Percentiles rank a stretch among this genome's conserved stretches.
Conservation (phyloP, 1,140 invertebrate genomes). For the Drosophila arawakana region DNA sequence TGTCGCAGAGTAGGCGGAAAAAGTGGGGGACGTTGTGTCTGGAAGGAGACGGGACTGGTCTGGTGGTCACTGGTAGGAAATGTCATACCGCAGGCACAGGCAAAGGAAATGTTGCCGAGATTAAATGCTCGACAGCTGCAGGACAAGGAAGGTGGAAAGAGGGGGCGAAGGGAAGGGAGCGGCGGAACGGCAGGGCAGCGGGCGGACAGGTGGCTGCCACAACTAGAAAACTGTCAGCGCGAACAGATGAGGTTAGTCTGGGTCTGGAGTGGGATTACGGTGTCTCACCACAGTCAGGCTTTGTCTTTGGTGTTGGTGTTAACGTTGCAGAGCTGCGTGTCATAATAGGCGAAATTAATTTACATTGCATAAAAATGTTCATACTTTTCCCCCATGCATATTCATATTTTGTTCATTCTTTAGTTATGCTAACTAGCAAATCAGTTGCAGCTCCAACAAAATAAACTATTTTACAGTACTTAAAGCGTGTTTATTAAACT, state of each 20-base stretch:
- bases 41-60: not conserved
- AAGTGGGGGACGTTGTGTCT: not conserved
- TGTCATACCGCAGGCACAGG: slow-evolving; percentile 67
- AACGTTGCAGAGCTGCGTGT: slow-evolving; percentile 36
- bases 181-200: no score
- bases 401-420: not conserved
- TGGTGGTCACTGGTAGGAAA: slow-evolving; percentile 63
- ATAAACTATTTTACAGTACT: not conserved
- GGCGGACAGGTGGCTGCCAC: not conserved
- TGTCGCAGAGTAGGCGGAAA: slow-evolving; percentile 24
- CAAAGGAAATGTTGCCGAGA: slow-evolving; percentile 76
- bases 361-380: slow-evolving; percentile 56
- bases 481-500: slow-evolving; percentile 9
- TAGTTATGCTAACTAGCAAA: slow-evolving; percentile 52
- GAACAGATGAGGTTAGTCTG: slow-evolving; percentile 51
- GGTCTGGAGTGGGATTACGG: slow-evolving; percentile 66
- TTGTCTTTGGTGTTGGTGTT: slow-evolving; percentile 57
- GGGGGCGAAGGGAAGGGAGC: not conserved
- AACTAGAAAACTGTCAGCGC: slow-evolving; percentile 35
- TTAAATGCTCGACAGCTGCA: slow-evolving; percentile 66
- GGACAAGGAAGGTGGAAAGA: slow-evolving; percentile 1
- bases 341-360: slow-evolving; percentile 73
- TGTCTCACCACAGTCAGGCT: slow-evolving; percentile 38
- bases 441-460: slow-evolving; percentile 1
- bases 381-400: not conserved